Evolutionary conservation across 2,888 invertebrate species (phyloP).

Genomic region (Ametastegia equiseti): DNA sequence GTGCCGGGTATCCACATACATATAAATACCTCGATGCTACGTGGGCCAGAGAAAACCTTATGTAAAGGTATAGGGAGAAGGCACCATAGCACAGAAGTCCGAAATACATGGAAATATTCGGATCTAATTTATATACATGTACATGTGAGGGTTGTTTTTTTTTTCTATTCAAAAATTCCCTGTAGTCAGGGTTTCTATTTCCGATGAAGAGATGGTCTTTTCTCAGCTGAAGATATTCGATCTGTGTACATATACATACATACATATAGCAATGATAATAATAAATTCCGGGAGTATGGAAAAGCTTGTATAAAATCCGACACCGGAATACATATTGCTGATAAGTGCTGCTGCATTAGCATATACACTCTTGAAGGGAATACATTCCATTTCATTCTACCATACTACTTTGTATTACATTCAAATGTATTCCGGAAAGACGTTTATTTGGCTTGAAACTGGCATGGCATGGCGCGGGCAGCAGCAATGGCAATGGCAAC

Average conservation of each 20-base stretch:
- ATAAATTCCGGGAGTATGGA: conserved; percentile 32
- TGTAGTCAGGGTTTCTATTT: background rate
- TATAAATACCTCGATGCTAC: background rate
- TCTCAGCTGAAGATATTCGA: background rate
- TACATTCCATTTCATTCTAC: conserved; percentile 44
- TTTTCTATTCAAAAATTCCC: background rate
- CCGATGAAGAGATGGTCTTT: conserved; percentile 10
- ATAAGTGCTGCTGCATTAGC: conserved; percentile 57
- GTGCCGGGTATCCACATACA: background rate
- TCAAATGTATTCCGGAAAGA: conserved; percentile 64
- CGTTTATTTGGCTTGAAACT: conserved; percentile 53
- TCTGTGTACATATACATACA: too few relatives aligned
- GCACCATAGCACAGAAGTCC: background rate
- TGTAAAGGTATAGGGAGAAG: background rate
- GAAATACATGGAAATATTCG: background rate
- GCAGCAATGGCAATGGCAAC: too few relatives aligned
- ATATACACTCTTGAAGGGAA: conserved; percentile 57
- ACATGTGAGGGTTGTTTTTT: too few relatives aligned
- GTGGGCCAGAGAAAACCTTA: background rate
- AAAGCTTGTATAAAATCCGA: conserved; percentile 42
- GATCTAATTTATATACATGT: too few relatives aligned
- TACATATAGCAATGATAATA: conserved; percentile 5
- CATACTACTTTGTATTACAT: conserved; percentile 58
- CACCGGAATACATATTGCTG: conserved; percentile 46
- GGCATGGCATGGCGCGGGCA: background rate